Conservation (phyloP, 2,888 invertebrate species). For the Cybosia mesomella region DNA sequence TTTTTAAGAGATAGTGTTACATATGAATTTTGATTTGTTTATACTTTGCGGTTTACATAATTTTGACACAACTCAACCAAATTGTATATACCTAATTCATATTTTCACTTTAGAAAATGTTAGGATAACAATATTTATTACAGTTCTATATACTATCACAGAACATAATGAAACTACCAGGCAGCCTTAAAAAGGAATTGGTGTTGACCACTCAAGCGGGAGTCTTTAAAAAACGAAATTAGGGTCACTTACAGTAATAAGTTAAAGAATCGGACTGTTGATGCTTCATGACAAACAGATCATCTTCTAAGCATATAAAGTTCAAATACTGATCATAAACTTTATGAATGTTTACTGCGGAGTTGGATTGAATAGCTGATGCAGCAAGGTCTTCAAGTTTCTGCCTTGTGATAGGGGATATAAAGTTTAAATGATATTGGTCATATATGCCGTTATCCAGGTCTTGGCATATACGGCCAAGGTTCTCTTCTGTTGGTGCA, state of each 20-base stretch:
- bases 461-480: conserved; percentile 97
- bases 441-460: conserved; percentile 96
- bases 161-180: too few relatives aligned
- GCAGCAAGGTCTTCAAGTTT: conserved; percentile 98
- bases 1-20: too few relatives aligned
- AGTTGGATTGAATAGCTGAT: conserved; percentile 95
- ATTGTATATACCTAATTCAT: too few relatives aligned
- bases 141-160: too few relatives aligned
- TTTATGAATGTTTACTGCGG: conserved; percentile 97
- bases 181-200: not conserved
- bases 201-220: not conserved
- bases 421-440: conserved; percentile 98
- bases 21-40: not conserved
- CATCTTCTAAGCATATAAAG: conserved; percentile 99
- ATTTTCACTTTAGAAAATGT: too few relatives aligned
- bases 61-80: too few relatives aligned
- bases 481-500: conserved; percentile 97
- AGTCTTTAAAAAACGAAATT: not conserved
- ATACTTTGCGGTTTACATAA: too few relatives aligned
- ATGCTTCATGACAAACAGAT: conserved; percentile 97
- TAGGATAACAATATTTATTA: too few relatives aligned
- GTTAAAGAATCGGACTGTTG: conserved; percentile 96
- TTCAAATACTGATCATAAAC: conserved; percentile 99
- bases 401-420: conserved; percentile 97
- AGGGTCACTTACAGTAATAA: conserved; percentile 92